Evolutionary conservation across 1,140 invertebrate genomes (phyloP).

Genomic region (Berghia stephanieae): DNA sequence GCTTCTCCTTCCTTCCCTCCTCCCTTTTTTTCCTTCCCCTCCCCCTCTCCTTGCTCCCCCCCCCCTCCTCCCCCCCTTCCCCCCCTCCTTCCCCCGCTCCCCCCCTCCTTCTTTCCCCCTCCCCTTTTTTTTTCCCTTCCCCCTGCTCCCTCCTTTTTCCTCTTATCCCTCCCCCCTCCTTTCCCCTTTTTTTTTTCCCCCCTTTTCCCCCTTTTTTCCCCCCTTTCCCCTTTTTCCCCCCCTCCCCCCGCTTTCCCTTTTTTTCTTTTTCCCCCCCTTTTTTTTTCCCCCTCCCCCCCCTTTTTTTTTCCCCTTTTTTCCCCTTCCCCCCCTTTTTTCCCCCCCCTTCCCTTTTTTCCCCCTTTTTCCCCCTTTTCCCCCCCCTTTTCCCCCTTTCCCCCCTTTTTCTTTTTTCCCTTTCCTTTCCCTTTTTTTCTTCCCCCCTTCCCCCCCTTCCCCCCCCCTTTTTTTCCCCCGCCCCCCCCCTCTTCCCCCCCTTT

Average conservation of each 20-base stretch:
- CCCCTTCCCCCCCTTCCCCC: neutral
- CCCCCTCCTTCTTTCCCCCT: neutral
- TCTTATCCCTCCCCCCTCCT: neutral
- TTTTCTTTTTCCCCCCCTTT: neutral
- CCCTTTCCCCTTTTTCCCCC: neutral
- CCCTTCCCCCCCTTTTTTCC: neutral
- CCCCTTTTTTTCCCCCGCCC: neutral
- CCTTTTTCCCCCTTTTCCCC: neutral
- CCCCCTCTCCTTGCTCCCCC: neutral
- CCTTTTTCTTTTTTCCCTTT: neutral
- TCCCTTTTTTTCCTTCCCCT: neutral
- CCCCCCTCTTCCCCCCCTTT: neutral
- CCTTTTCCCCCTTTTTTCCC: neutral
- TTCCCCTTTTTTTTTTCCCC: neutral
- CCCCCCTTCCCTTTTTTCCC: neutral
- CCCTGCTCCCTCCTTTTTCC: neutral
- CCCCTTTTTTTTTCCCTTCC: neutral
- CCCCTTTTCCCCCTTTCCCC: neutral
- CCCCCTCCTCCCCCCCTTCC: neutral
- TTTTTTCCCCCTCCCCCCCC: neutral
- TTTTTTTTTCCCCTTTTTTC: neutral
- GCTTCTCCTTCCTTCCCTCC: neutral
- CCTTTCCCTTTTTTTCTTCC: neutral
- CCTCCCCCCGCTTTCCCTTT: too few species aligned
- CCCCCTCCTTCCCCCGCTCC: neutral